These are phyloP conservation scores for Rhinopomastus cyanomelas DNA, from an alignment of 2,113 vertebrate species.

Conservation along the genomic window DNA sequence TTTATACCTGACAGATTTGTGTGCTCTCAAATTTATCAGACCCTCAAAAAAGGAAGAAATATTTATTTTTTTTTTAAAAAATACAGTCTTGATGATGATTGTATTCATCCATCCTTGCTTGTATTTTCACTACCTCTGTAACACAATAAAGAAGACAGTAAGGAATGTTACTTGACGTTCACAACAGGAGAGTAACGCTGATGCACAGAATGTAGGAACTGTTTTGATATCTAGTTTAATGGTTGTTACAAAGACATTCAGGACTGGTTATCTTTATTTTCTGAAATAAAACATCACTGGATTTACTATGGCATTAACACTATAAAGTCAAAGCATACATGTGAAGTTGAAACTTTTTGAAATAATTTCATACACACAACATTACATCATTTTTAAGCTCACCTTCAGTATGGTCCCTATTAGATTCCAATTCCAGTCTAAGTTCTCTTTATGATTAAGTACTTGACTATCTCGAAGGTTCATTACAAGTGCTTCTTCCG, in stretches of 20 bases:
- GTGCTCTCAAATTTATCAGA: neutral
- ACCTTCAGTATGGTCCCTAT: conserved; percentile 98
- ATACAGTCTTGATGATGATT: neutral
- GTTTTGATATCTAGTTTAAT: neutral
- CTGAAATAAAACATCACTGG: neutral
- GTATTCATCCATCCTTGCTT: neutral
- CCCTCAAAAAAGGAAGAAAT: neutral
- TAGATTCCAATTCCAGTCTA: conserved; percentile 98
- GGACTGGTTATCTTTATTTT: neutral
- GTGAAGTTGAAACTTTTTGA: neutral
- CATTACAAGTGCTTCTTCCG: conserved; percentile 92
- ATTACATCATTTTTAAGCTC: neutral
- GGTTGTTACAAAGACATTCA: neutral
- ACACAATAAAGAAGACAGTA: neutral
- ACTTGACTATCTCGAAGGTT: conserved; percentile 96
- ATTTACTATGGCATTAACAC: neutral
- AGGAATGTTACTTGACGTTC: neutral
- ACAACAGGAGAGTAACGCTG: neutral
- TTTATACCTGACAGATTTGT: neutral
- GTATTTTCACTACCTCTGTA: neutral
- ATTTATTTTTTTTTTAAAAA: neutral
- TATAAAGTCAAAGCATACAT: neutral
- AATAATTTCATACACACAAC: neutral
- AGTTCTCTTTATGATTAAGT: conserved; percentile 96
- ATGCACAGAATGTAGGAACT: neutral